Base-by-base conservation (phyloP, 2,888 invertebrate species). In the Dasypogon diadema region DNA sequence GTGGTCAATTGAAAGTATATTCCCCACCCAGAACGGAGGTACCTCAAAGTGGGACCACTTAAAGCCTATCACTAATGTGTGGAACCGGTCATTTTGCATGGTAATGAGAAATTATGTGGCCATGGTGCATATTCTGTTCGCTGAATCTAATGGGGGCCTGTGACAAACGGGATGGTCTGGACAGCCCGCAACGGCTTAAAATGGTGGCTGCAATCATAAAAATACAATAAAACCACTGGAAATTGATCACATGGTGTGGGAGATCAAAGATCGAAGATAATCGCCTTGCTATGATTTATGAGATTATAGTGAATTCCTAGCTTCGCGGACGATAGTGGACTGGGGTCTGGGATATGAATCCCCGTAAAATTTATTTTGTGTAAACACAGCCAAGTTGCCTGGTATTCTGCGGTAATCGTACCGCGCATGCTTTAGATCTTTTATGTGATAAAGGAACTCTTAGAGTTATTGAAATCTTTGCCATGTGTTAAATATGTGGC, bases 91-190 rank as follows among this genome's bases (percentile, higher is more conserved):
- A 70, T 54, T 54, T 34, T 22, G 26, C 12, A 30, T 18, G 70
- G n/a, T 70, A 70, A 70, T 70, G 70, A 70, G 34, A 70, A 70
- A 54, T 70, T 54, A 70, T 70, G 54, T 54, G 51, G 6, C 54
- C 54, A 21, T 46, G 21, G 34, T 26, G 54, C 24, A 54, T n/a
- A 70, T 46, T 70, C 24, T 18, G 51, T 54, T 54, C n/a, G 34
- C 54, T 12, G n/a, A 48, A 6, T 24, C 70, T 70, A 70, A 70
- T 54, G 70, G 54, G 22, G 54, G 70, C 14, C 42, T 24, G 24
- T 24, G 24, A 48, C 65, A 68, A 46, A 68, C 46, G 46, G 46
- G 65, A 34, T 68, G 46, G 46, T 24, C 26, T 22, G 24, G 10
- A 14, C 26, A 48, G 48, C 5, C 54, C 34, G n/a, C 65, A 68